phyloP scores from a whole-genome alignment of 2,888 invertebrate genomes.

The Nyleta sp. region DNA sequence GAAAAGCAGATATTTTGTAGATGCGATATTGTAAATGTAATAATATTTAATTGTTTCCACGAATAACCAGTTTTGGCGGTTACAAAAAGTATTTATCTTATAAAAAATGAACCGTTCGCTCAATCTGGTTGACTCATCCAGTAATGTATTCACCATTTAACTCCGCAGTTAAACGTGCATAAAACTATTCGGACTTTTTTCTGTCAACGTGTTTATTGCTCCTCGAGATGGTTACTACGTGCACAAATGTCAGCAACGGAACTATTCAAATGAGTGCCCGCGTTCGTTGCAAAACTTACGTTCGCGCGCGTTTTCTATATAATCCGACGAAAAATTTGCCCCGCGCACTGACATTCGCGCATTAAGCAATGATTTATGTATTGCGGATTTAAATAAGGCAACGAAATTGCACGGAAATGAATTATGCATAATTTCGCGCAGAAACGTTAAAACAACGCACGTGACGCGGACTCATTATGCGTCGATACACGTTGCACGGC shows the following conservation, averaged over 20 bases:
- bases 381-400: slow-evolving; percentile 37
- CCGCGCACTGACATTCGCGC: background rate
- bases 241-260: background rate
- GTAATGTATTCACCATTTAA: too few species aligned
- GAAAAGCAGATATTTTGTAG: too few species aligned
- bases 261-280: background rate
- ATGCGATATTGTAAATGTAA: too few species aligned
- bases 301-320: background rate
- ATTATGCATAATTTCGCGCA: slow-evolving; percentile 49
- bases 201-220: background rate
- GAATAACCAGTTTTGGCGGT: too few species aligned
- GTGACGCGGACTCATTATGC: slow-evolving; percentile 43
- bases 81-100: too few species aligned
- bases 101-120: too few species aligned
- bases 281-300: background rate
- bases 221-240: background rate
- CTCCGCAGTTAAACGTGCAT: background rate
- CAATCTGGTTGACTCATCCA: too few species aligned
- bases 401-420: slow-evolving; percentile 48
- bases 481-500: slow-evolving; percentile 25
- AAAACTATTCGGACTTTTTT: background rate
- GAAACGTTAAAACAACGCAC: slow-evolving; percentile 40
- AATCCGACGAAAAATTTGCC: background rate
- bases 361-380: slow-evolving; percentile 31
- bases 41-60: too few species aligned